Conservation (phyloP, 30 jellyfish, hydroid and myxozoan species). For the Pelagia noctiluca region DNA sequence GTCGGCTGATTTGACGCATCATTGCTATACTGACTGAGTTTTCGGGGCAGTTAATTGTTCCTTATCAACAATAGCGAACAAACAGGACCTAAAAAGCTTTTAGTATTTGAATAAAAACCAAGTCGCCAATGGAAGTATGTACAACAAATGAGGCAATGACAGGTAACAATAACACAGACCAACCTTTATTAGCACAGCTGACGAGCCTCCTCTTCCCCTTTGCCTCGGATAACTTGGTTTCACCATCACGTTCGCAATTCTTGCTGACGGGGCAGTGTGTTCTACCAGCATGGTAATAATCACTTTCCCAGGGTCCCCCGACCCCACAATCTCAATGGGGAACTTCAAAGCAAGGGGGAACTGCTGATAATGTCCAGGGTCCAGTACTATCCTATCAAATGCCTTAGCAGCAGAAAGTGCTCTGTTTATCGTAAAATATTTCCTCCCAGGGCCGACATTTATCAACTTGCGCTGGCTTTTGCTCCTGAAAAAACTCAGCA, state of each 20-base stretch:
- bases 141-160: no score
- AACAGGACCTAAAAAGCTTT: no score
- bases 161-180: no score
- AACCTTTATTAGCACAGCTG: constrained; percentile 77
- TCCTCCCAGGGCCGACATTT: constrained; percentile 83
- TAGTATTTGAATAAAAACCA: no score
- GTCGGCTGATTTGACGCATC: no score
- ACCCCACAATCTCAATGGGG: constrained; percentile 86
- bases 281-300: constrained; percentile 75
- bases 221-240: constrained; percentile 79
- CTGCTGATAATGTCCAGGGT: constrained; percentile 83
- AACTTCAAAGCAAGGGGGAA: constrained; percentile 71
- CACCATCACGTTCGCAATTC: constrained; percentile 76
- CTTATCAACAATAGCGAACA: no score
- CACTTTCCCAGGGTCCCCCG: constrained; percentile 85
- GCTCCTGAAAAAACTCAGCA: constrained; percentile 53
- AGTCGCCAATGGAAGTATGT: no score
- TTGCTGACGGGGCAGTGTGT: constrained; percentile 69
- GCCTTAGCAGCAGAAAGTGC: constrained; percentile 87
- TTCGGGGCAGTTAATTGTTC: no score
- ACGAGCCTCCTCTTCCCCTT: constrained; percentile 77
- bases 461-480: constrained; percentile 62
- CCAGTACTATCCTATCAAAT: constrained; percentile 64
- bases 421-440: constrained; percentile 72
- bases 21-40: no score